phyloP scores from a whole-genome alignment of 2,888 invertebrate genomes.

The Callyntrura sp. region DNA sequence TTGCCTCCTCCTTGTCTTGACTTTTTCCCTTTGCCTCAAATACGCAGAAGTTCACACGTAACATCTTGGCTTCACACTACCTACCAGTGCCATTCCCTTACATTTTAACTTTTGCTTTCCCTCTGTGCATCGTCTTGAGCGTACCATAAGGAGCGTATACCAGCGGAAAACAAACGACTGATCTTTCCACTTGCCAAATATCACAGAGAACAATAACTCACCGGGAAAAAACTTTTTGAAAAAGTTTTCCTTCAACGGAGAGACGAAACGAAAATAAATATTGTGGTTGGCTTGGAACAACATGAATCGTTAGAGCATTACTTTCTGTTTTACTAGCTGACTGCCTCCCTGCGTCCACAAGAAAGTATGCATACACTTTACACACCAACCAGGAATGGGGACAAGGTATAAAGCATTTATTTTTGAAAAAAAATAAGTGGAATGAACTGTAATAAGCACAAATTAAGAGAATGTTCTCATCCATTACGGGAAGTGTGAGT shows the following conservation, averaged over 20 bases:
- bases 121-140: slow-evolving; percentile 4
- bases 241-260: slow-evolving; percentile 22
- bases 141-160: too few relatives aligned
- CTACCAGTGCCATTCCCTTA: too few relatives aligned
- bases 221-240: slow-evolving; percentile 53
- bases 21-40: slow-evolving; percentile 46
- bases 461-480: slow-evolving; percentile 17
- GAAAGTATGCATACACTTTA: not conserved
- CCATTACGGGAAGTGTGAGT: too few relatives aligned
- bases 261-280: slow-evolving; percentile 36
- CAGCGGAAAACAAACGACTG: slow-evolving; percentile 42
- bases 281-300: slow-evolving; percentile 17
- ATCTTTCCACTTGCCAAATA: slow-evolving; percentile 76
- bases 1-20: slow-evolving; percentile 55
- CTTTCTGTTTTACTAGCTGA: slow-evolving; percentile 23
- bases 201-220: slow-evolving; percentile 73
- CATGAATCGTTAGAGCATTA: slow-evolving; percentile 8
- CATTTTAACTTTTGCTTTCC: slow-evolving; percentile 30
- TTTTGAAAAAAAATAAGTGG: not conserved
- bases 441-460: slow-evolving; percentile 44
- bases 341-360: slow-evolving; percentile 32
- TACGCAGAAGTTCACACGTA: slow-evolving; percentile 25
- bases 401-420: not conserved
- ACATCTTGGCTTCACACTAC: not conserved
- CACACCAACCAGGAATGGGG: not conserved